A percentile compares a stretch with the other conserved stretches of the same genome.
Conservation (phyloP, 2,113 vertebrate genomes). For the Dinomys branickii region DNA sequence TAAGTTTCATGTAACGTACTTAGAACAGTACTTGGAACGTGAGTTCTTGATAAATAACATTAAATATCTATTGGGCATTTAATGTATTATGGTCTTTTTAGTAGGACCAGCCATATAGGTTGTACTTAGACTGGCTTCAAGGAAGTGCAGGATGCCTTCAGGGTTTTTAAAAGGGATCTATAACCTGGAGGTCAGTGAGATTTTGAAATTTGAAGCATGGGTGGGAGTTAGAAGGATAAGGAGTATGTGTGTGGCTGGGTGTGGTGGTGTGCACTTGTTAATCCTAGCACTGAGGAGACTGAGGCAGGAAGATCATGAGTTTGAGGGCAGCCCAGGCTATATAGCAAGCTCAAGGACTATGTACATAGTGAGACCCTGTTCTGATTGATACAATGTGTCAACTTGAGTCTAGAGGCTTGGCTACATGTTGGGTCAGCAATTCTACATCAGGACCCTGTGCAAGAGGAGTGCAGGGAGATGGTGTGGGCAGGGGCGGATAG, state of each 20-base stretch:
- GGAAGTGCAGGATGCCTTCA: background rate
- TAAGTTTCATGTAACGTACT: background rate
- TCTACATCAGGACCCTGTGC: no score
- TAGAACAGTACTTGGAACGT: background rate
- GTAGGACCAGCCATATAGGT: background rate
- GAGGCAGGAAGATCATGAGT: background rate
- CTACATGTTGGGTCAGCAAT: no score
- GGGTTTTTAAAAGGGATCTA: background rate
- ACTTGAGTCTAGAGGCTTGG: no score
- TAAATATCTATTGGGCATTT: background rate
- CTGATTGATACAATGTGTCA: no score
- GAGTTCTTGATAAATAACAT: background rate
- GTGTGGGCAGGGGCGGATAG: no score
- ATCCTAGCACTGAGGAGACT: background rate
- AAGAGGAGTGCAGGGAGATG: no score
- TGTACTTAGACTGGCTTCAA: background rate
- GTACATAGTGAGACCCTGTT: background rate
- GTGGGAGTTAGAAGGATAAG: background rate
- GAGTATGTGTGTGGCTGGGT: background rate
- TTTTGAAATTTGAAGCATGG: constrained; percentile 19
- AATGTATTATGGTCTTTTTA: background rate
- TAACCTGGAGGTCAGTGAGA: background rate
- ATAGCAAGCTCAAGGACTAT: background rate
- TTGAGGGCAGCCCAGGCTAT: background rate
- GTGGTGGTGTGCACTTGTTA: background rate